Percentiles rank a stretch among this genome's conserved stretches.
These are phyloP conservation scores for Gila orcuttii DNA, from an alignment of 2,113 vertebrate species.

Conservation along the genomic window DNA sequence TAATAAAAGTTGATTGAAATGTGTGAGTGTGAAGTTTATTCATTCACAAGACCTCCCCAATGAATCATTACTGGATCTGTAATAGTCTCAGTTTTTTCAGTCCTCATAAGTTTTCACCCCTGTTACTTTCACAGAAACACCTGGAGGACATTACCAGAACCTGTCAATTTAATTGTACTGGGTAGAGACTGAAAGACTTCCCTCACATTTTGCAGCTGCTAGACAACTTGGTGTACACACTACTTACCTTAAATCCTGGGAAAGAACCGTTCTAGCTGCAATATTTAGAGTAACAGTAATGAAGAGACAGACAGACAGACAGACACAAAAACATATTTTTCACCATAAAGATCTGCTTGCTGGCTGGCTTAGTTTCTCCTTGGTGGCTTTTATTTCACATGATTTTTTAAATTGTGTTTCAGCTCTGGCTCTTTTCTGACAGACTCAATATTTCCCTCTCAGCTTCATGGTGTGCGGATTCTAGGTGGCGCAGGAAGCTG, in stretches of 20 bases:
- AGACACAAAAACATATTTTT: background rate
- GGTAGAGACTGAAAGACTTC: too few relatives aligned
- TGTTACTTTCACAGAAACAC: too few relatives aligned
- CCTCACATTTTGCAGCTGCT: too few relatives aligned
- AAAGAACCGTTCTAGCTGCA: background rate
- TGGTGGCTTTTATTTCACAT: slow-evolving; percentile 49
- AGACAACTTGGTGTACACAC: too few relatives aligned
- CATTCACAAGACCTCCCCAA: too few relatives aligned
- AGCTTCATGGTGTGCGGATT: slow-evolving; percentile 62
- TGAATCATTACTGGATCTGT: too few relatives aligned
- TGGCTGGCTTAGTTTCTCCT: background rate
- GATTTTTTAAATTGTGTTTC: slow-evolving; percentile 57
- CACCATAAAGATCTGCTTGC: background rate
- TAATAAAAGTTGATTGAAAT: too few relatives aligned
- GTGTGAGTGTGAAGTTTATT: too few relatives aligned
- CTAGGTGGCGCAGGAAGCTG: slow-evolving; percentile 46
- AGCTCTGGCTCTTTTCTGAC: slow-evolving; percentile 51
- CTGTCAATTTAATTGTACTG: too few relatives aligned
- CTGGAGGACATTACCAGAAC: too few relatives aligned
- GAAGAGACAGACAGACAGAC: background rate
- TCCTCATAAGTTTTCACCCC: too few relatives aligned
- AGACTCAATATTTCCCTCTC: slow-evolving; percentile 56
- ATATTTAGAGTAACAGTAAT: background rate
- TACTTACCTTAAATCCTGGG: background rate
- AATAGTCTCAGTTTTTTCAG: too few relatives aligned